Conservation (phyloP, 1,140 invertebrate genomes). For the Pseudoatta argentina region DNA sequence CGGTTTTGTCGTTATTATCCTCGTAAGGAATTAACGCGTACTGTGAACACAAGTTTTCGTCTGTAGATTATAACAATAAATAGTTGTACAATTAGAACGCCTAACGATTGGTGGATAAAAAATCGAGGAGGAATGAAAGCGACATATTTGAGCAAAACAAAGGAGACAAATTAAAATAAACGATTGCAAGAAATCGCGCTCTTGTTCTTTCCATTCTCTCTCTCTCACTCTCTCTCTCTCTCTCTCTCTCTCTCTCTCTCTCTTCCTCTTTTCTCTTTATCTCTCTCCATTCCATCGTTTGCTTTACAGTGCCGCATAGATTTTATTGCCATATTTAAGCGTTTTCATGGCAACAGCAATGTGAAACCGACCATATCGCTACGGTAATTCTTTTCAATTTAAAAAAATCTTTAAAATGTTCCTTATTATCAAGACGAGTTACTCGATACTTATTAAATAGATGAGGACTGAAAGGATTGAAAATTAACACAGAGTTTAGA, state of each 20-base stretch:
- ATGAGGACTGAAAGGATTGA: not conserved
- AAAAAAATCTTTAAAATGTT: not conserved
- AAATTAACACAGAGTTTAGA: not conserved
- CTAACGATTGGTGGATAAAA: conserved; percentile 69
- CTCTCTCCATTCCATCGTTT: conserved; percentile 8
- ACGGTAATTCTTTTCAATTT: conserved; percentile 4
- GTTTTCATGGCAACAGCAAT: conserved; percentile 71
- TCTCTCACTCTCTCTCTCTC: not conserved
- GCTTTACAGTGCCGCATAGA: conserved; percentile 54
- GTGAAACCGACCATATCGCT: not conserved
- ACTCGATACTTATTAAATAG: not conserved
- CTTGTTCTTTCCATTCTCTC: not conserved
- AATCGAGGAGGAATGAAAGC: conserved; percentile 72
- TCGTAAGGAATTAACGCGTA: not conserved
- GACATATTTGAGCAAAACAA: conserved; percentile 77
- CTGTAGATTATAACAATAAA: conserved; percentile 9
- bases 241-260: conserved; percentile 9
- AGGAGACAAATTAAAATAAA: conserved; percentile 85
- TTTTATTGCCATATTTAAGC: conserved; percentile 83
- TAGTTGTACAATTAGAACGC: conserved; percentile 19
- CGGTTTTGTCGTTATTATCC: not conserved
- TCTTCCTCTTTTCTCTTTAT: not conserved
- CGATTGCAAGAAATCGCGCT: conserved; percentile 81
- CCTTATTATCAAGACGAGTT: not conserved
- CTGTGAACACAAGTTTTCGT: not conserved